These are phyloP conservation scores for Epinephelus fuscoguttatus DNA, from an alignment of 2,113 vertebrate genomes.

Conservation along the genomic window DNA sequence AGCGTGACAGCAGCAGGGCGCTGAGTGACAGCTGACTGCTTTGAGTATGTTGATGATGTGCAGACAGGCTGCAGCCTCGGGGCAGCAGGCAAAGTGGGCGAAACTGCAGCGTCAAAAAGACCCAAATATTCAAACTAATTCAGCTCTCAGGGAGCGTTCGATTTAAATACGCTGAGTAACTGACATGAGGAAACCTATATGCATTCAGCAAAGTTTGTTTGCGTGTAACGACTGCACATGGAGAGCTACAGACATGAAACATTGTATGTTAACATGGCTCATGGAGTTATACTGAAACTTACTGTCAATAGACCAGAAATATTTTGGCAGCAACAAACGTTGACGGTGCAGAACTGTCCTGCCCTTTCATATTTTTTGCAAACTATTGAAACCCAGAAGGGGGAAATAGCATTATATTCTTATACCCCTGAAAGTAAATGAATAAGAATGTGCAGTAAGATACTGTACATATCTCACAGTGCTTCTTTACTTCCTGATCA, in stretches of 20 bases:
- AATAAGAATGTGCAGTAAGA: no score
- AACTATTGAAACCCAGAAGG: no score
- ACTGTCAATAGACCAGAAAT: no score
- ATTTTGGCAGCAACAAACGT: no score
- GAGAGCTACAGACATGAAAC: neutral
- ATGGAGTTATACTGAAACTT: no score
- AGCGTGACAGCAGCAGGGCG: constrained; percentile 2
- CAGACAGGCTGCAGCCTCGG: constrained; percentile 21
- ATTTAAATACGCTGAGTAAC: neutral
- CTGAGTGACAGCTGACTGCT: constrained; percentile 34
- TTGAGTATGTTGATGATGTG: neutral
- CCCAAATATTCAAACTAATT: neutral
- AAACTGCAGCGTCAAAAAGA: neutral
- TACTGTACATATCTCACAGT: no score
- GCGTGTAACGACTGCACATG: neutral
- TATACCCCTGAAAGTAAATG: no score
- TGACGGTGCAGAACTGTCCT: no score
- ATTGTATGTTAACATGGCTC: no score
- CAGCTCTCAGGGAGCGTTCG: neutral
- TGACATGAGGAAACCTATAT: neutral
- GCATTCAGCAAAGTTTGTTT: neutral
- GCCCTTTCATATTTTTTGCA: no score
- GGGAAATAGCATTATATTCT: no score
- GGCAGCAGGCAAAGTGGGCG: constrained; percentile 2
- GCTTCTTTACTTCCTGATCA: no score